Evolutionary conservation across 1,140 invertebrate species (phyloP), one percentile per base, ranked within the genome.

Genomic region (Maconellicoccus hirsutus): DNA sequence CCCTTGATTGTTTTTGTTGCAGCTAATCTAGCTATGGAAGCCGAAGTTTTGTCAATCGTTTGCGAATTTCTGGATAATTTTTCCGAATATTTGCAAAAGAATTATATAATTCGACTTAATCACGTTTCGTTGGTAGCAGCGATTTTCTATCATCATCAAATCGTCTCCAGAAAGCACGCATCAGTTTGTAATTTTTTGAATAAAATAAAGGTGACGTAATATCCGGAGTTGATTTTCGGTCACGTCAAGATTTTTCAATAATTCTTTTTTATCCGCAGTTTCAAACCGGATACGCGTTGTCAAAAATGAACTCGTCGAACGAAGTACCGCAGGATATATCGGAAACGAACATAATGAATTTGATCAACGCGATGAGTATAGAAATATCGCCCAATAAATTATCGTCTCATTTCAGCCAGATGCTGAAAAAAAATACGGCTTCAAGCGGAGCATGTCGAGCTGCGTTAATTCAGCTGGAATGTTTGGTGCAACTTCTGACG

Each of bases 121-220:
- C 94, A 97, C 77, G 88, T 88, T 0, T 86, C 84, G 12, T 77
- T 98, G 8, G 76, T 97, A 19, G 83, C 87, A 75, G 88, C 89
- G 0, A 83, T 96, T 59, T 81, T 98, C 0, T 77, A 90, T 71
- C 86, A 91, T 74, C 91, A 87, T 78, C 90, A 90, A 22, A 87
- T 97, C 3, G 86, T 90, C 19, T 83, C 85, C 66, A 84, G 87
- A 61, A 86, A 88, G 73, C 88, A 90, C 76, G 77, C 82, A 12
- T 82, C 86, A 59, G 84, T 91, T 71, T 86, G 86, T 76, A 79
- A 80, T 0, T 84, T 88, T 39, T 78, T 89, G 1, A 81, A 83
- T 1, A 84, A 87, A 73, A 82, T 83, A 1, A 84, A 84, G 75
- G 83, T 86, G 80, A 77, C 79, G 33, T n/a, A n/a, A n/a, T n/a